Percentiles rank a stretch among this genome's conserved stretches.
phyloP scores from a whole-genome alignment of 2,797 vertebrate species.

The Cuniculus paca region DNA sequence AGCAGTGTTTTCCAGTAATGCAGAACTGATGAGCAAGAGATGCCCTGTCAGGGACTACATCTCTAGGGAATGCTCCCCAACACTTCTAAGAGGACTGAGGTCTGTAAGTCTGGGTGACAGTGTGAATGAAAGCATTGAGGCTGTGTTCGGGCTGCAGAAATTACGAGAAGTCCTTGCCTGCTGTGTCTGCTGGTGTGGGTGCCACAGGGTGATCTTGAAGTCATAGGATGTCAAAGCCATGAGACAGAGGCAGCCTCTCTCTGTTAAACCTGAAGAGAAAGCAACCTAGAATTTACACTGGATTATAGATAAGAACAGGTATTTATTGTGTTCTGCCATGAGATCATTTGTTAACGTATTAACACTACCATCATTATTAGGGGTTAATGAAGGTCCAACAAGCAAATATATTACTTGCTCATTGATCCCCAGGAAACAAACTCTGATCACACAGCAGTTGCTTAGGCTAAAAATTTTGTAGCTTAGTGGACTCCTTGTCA shows the following conservation, averaged over 20 bases:
- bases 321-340: not conserved
- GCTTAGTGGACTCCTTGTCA: not conserved
- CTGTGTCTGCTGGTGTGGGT: not conserved
- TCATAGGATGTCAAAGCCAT: not conserved
- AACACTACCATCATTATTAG: not conserved
- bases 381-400: not conserved
- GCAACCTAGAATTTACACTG: not conserved
- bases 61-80: not conserved
- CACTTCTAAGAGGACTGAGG: rapidly evolving
- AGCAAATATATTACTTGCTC: not conserved
- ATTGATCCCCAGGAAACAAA: not conserved
- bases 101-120: too few relatives aligned
- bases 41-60: rapidly evolving
- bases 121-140: not conserved
- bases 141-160: not conserved
- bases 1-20: not conserved
- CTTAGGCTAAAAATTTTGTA: not conserved
- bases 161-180: not conserved
- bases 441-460: not conserved
- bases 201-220: not conserved
- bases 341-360: not conserved
- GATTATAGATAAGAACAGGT: not conserved
- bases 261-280: not conserved
- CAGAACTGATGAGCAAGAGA: not conserved
- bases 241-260: not conserved